Evolutionary conservation across 2,888 invertebrate genomes (phyloP), one percentile per base, ranked within the genome.

Genomic region (Hirtodrosophila duncani): DNA sequence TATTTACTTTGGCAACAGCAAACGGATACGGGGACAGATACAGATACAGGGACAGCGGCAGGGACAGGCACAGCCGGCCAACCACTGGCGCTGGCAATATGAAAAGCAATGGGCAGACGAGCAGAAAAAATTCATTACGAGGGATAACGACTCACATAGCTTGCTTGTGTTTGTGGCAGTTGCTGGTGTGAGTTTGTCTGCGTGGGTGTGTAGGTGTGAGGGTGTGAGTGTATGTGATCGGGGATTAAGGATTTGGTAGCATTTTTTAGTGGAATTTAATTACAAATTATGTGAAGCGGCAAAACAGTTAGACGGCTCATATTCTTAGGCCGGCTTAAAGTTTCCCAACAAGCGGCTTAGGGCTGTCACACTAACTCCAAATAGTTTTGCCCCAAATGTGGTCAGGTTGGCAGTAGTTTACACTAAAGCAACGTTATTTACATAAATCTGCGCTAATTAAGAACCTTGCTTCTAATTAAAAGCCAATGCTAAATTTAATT

Each of bases 51-150:
- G 3, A n/a, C 10, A 41, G 31, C 36, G 11, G 21, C 16, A 34
- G 14, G 16, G 17, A 27, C 14, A 26, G 33, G 23, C 10, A n/a
- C n/a, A n/a, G n/a, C 18, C 14, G n/a, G 44, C 11, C 26, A 16
- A 26, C 20, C 43, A 16, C 8, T 14, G 11, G 41, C 34, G 50
- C 10, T 27, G 48, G 29, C 26, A 44, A 66, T 74, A 61, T 66
- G 56, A 68, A 68, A 68, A 57, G 53, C 72, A 58, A 51, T 53
- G 53, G 75, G 27, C 10, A 39, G 42, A 55, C 55, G 50, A 56
- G 77, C 65, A 61, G 55, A 75, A 72, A 71, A 72, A 81, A 77
- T 81, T 75, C 82, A 75, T 75, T 75, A 81, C 77, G 80, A 75
- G 56, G 80, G 82, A 77, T 81, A 75, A 75, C 65, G 80, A 80